These are phyloP conservation scores for Trididemnum nubilum DNA, from an alignment of 23 tunicate genomes.

Conservation along the genomic window DNA sequence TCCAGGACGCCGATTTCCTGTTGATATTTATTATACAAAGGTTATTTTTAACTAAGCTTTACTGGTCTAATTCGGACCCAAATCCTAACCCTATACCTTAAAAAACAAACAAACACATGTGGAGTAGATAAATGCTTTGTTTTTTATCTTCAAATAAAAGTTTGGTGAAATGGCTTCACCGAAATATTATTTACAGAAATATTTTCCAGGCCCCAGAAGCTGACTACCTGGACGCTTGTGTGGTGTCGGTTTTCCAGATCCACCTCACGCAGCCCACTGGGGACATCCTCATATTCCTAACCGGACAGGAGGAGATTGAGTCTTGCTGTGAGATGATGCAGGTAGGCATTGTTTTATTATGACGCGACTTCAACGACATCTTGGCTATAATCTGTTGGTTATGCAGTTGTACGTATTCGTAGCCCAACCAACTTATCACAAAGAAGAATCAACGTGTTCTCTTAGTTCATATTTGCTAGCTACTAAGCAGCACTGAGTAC, in stretches of 20 bases:
- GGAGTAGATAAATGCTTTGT: neutral
- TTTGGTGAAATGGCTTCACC: too few species aligned
- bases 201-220: conserved; percentile 89
- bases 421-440: too few species aligned
- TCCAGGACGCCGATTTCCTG: conserved; percentile 98
- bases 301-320: conserved; percentile 98
- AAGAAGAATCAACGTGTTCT: too few species aligned
- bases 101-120: neutral
- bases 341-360: conserved; percentile 41
- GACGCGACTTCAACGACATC: too few species aligned
- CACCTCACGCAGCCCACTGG: conserved; percentile 96
- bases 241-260: conserved; percentile 95
- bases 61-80: too few species aligned
- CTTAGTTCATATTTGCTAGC: too few species aligned
- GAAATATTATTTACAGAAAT: too few species aligned
- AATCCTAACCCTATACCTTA: too few species aligned
- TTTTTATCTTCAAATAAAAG: too few species aligned
- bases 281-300: conserved; percentile 89
- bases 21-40: conserved; percentile 93
- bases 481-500: too few species aligned
- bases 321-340: conserved; percentile 86
- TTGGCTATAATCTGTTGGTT: too few species aligned
- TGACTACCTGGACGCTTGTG: conserved; percentile 94
- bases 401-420: too few species aligned
- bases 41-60: conserved; percentile 6